A percentile compares a stretch with the other conserved stretches of the same genome.
Conservation (phyloP, 64 coral and sea anemone genomes). For the Acropora yongei region DNA sequence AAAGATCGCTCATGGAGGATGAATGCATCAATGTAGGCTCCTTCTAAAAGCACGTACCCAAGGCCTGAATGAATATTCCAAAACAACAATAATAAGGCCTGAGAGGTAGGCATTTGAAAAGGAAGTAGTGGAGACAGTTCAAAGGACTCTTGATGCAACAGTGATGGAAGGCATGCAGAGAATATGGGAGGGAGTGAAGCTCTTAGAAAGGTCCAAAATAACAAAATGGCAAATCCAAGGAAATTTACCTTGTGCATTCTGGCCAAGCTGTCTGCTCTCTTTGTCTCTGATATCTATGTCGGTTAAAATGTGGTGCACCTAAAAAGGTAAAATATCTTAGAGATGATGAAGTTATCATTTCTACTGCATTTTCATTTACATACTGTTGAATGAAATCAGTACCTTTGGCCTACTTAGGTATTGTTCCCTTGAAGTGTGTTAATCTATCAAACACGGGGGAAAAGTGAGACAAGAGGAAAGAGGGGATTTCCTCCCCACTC, state of each 20-base stretch:
- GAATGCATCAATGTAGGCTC: conserved; percentile 90
- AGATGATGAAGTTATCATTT: not conserved
- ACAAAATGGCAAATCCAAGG: not conserved
- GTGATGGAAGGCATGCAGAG: too few species aligned
- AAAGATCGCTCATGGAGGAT: conserved; percentile 85
- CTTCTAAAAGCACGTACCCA: conserved; percentile 87
- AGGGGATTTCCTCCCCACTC: too few species aligned
- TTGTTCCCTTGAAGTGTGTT: too few species aligned
- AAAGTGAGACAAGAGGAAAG: too few species aligned
- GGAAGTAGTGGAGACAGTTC: too few species aligned
- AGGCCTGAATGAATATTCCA: conserved; percentile 51
- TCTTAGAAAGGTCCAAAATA: not conserved
- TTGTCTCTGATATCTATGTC: conserved; percentile 87
- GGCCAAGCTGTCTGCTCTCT: conserved; percentile 63
- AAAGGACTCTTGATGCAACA: too few species aligned
- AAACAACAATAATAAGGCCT: not conserved
- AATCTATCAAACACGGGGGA: too few species aligned
- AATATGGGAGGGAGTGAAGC: too few species aligned
- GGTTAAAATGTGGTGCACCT: conserved; percentile 90
- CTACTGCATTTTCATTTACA: too few species aligned
- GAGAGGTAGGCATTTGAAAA: not conserved
- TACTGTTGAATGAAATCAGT: too few species aligned
- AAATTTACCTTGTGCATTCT: conserved; percentile 79
- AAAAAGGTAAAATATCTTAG: not conserved
- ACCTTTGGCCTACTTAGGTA: too few species aligned